A percentile compares a stretch with the other conserved stretches of the same genome.
phyloP scores from a whole-genome alignment of 2,797 vertebrate species.

The Rhinichthys osculus region DNA sequence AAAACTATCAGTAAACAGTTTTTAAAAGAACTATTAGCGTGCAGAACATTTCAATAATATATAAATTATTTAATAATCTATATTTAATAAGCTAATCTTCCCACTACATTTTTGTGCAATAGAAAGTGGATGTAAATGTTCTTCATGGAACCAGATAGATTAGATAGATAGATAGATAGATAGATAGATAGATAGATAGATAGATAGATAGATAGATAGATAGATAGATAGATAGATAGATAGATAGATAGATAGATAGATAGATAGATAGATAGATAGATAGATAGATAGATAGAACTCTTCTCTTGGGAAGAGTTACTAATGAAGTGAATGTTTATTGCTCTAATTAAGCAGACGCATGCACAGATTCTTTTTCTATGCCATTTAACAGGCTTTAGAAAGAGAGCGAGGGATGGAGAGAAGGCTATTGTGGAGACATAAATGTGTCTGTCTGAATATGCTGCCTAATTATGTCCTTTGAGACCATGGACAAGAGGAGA shows the following conservation, averaged over 20 bases:
- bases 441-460: conserved; percentile 25
- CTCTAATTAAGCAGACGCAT: conserved; percentile 19
- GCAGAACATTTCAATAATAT: background rate
- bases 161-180: background rate
- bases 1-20: too few species aligned
- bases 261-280: background rate
- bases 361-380: conserved; percentile 19
- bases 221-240: background rate
- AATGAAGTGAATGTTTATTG: conserved; percentile 23
- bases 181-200: background rate
- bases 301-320: background rate
- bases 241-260: background rate
- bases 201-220: too few species aligned
- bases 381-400: conserved; percentile 48
- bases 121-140: background rate
- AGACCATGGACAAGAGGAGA: conserved; percentile 41
- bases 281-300: background rate
- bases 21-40: background rate
- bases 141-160: too few species aligned
- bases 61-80: too few species aligned
- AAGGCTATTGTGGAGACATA: conserved; percentile 37
- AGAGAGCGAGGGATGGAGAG: conserved; percentile 15
- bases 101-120: background rate
- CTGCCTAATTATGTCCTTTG: conserved; percentile 45
- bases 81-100: background rate